Base-by-base conservation (phyloP, 1,140 invertebrate genomes). In the Ips nitidus region DNA sequence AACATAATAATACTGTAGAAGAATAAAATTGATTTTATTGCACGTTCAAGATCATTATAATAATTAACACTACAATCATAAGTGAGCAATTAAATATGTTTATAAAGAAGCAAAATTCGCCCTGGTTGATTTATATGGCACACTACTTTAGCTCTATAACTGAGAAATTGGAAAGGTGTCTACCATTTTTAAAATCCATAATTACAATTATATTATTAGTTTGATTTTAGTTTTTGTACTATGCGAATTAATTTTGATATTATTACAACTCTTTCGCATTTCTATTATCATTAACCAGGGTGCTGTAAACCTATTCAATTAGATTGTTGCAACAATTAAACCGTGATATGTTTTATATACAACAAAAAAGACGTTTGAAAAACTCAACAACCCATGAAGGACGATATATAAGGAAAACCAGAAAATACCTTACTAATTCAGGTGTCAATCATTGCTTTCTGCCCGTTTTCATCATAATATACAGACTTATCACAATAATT, bases 401-500 rank as follows among this genome's bases (percentile, higher is more conserved):
- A 22, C 22, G 22, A 22, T 22, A 22, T 22, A 22, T 22, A 22
- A 22, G 22, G 22, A 22, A 22, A 22, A 22, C 22, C 22, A 22
- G 22, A 22, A 22, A 22, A 22, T 22, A 22, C 22, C 22, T 22
- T 22, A 22, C 22, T 22, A 22, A 22, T 22, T 22, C 22, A 22
- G 22, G 22, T 22, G 22, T 22, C 22, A 22, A 22, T 22, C 22
- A 22, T 22, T 22, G 22, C 22, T 22, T 22, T 22, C 22, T 22
- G 22, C 22, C 22, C 22, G 22, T 22, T 22, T 22, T 22, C 22
- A 22, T 22, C 22, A 22, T 22, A 22, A 22, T 50, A 6, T 8
- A 50, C 6, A 50, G 45, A 3, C 60, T 76, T 77, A 81, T 86
- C 86, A 94, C 80, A 95, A 90, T 76, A 94, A 84, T 79, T 94